Evolutionary conservation across 2,888 invertebrate species (phyloP), one percentile per base, ranked within the genome.

Genomic region (Eretmocerus hayati): DNA sequence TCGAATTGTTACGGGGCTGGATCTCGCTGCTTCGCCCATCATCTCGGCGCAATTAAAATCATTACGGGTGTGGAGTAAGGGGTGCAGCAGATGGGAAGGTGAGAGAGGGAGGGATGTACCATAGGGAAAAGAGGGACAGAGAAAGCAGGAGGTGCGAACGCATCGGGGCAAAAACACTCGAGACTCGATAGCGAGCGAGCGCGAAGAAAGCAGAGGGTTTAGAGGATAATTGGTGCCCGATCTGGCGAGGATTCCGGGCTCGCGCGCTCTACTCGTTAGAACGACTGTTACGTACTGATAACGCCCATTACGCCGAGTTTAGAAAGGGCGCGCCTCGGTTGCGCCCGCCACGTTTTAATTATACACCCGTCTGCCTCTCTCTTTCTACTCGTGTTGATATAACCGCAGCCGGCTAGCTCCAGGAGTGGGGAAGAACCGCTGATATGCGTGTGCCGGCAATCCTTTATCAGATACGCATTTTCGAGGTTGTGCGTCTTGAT

Each of bases 221-320:
- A 47, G 47, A 46, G 44, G 50, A 53, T 53, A 53, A 50, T 54
- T 48, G 52, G 48, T 48, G 46, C 39, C 46, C 31, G 47, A 49
- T 52, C 39, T 52, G 42, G 20, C 42, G 35, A 23, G 23, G 45
- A 49, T 49, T 47, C 48, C 42, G 45, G 40, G 23, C 30, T 16
- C 30, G 42, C 47, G 40, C 50, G 30, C 40, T 23, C 57, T 62
- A 62, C 64, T 65, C 64, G 60, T 64, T 66, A 60, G 59, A 66
- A 62, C 62, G 61, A 59, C 56, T 62, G 59, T 61, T 63, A 64
- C 59, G 47, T 59, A 57, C 60, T 61, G 64, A 65, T 66, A 65
- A 61, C 58, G 59, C 58, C 64, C 61, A 65, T 66, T 66, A 66
- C 58, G 57, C 55, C 50, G 59, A 66, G 59, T 64, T 67, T 64